phyloP scores from a whole-genome alignment of 1,140 invertebrate genomes.

The Tetramorium simillimum region DNA sequence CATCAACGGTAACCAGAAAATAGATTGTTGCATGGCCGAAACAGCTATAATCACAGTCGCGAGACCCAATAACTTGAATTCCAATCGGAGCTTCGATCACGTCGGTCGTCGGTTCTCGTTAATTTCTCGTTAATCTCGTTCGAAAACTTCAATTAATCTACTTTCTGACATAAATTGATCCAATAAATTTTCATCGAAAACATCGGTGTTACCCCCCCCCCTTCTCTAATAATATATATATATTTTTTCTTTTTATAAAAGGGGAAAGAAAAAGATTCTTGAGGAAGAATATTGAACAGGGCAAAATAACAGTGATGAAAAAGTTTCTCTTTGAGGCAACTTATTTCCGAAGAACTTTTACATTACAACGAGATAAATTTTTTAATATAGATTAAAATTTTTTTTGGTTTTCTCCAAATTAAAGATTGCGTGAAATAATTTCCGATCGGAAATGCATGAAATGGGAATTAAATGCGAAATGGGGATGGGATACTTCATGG shows the following conservation, averaged over 20 bases:
- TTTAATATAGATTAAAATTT: neutral
- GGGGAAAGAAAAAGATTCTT: neutral
- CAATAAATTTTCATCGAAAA: neutral
- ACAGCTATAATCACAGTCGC: slow-evolving; percentile 8
- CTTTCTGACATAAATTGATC: neutral
- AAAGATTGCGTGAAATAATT: neutral
- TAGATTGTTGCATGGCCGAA: slow-evolving; percentile 27
- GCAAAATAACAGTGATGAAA: neutral
- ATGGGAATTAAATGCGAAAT: slow-evolving; percentile 20
- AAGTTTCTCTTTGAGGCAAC: neutral
- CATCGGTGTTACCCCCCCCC: too few species aligned
- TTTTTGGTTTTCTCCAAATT: neutral
- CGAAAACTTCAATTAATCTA: neutral
- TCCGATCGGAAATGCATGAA: slow-evolving; percentile 26
- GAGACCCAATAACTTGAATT: slow-evolving; percentile 21
- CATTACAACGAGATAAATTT: slow-evolving; percentile 10
- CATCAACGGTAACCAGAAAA: neutral
- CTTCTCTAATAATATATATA: too few species aligned
- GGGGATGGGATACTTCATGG: slow-evolving; percentile 7
- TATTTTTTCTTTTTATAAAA: neutral
- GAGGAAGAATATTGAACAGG: neutral
- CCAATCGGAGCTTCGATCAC: neutral
- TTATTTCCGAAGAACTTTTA: neutral
- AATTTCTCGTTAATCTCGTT: slow-evolving; percentile 7
- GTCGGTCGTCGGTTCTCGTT: neutral